Evolutionary conservation across 2,797 vertebrate genomes (phyloP).

Genomic region (Anas bernieri): DNA sequence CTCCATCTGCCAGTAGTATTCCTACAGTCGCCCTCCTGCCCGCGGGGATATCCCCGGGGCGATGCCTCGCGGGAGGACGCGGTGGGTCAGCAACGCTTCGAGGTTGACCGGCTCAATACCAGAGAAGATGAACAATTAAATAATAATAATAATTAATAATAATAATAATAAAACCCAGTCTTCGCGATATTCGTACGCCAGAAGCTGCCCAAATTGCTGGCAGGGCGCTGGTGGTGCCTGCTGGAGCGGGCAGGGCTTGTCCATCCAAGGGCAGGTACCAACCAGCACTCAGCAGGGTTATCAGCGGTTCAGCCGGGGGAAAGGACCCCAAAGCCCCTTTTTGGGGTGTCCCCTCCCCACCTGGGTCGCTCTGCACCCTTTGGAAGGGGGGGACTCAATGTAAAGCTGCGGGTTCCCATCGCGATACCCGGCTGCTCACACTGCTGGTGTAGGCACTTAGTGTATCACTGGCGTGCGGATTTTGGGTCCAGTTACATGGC

Average conservation of each 20-base stretch:
- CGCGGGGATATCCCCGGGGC: background rate
- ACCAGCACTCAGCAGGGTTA: background rate
- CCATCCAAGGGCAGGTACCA: background rate
- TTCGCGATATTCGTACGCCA: background rate
- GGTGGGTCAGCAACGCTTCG: background rate
- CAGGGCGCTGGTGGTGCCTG: background rate
- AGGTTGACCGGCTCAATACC: slow-evolving; percentile 19
- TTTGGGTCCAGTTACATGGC: background rate
- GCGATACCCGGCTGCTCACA: background rate
- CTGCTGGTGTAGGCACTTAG: slow-evolving; percentile 67
- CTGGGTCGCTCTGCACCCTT: background rate
- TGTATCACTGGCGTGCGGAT: slow-evolving; percentile 43
- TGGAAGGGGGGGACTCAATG: background rate
- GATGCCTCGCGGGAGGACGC: background rate
- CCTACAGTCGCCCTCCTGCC: slow-evolving; percentile 38
- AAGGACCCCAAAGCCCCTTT: background rate
- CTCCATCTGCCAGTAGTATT: slow-evolving; percentile 67
- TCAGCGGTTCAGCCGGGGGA: background rate
- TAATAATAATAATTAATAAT: background rate
- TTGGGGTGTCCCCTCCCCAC: too few relatives aligned
- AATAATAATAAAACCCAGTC: background rate
- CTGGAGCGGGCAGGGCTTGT: background rate
- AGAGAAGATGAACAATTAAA: slow-evolving; percentile 48
- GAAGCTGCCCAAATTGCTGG: background rate
- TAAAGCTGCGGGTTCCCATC: background rate